Conservation (phyloP, 1,140 invertebrate genomes). For the Drosophila elegans region DNA sequence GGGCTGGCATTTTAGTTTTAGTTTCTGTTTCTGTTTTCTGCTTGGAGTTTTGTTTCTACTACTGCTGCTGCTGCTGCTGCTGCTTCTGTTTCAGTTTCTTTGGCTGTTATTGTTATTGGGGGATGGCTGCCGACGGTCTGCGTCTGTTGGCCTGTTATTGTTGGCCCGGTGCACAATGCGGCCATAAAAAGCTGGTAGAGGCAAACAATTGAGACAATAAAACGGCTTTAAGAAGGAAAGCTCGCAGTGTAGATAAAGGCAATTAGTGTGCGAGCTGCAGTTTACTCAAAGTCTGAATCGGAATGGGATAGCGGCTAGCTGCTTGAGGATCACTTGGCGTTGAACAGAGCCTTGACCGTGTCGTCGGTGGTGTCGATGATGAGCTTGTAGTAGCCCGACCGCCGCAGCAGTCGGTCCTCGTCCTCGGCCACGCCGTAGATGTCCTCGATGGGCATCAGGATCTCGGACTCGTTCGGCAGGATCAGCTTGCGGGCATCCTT, state of each 20-base stretch:
- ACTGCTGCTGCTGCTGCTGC: slow-evolving; percentile 9
- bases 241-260: slow-evolving; percentile 55
- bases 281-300: slow-evolving; percentile 38
- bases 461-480: slow-evolving; percentile 73
- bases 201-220: slow-evolving; percentile 79
- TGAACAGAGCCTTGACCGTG: slow-evolving; percentile 68
- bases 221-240: slow-evolving; percentile 63
- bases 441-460: slow-evolving; percentile 75
- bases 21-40: slow-evolving; percentile 19
- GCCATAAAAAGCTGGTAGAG: slow-evolving; percentile 67
- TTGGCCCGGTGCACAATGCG: slow-evolving; percentile 67
- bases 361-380: slow-evolving; percentile 68
- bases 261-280: slow-evolving; percentile 42
- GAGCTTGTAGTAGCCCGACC: slow-evolving; percentile 68
- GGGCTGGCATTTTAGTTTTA: slow-evolving; percentile 60
- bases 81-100: slow-evolving; percentile 1
- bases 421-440: slow-evolving; percentile 75
- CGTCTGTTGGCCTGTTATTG: slow-evolving; percentile 48
- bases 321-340: slow-evolving; percentile 43
- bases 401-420: slow-evolving; percentile 59
- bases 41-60: slow-evolving; percentile 17
- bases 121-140: slow-evolving; percentile 36
- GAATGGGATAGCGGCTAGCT: neutral
- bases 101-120: slow-evolving; percentile 26
- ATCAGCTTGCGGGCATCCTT: slow-evolving; percentile 77